Conservation (phyloP, 2,797 vertebrate species). For the Malurus splendens region DNA sequence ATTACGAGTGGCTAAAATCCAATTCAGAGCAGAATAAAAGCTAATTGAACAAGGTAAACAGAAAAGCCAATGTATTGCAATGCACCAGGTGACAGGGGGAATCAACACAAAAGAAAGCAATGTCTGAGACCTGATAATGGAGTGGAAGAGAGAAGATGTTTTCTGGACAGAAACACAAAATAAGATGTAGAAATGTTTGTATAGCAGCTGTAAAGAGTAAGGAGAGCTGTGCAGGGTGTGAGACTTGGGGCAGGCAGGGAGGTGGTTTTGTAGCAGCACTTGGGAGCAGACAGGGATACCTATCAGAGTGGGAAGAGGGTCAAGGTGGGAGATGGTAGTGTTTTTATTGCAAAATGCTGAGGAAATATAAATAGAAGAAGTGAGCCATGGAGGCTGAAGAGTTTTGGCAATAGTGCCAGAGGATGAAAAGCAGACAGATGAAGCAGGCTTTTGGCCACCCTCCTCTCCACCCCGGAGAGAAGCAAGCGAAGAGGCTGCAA, state of each 20-base stretch:
- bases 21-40: neutral
- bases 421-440: neutral
- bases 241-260: neutral
- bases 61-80: neutral
- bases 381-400: neutral
- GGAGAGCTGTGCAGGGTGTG: neutral
- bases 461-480: neutral
- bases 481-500: neutral
- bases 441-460: neutral
- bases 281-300: neutral
- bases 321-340: neutral
- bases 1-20: neutral
- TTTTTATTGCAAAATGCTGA: neutral
- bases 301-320: neutral
- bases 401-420: neutral
- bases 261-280: neutral
- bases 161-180: neutral
- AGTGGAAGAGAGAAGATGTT: neutral
- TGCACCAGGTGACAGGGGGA: rapidly evolving
- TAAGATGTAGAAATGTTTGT: neutral
- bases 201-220: neutral
- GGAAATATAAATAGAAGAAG: neutral
- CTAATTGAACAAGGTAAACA: neutral
- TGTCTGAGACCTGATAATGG: neutral
- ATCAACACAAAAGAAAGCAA: neutral